Conservation (phyloP, 2,113 vertebrate genomes). For the Neotoma lepida region DNA sequence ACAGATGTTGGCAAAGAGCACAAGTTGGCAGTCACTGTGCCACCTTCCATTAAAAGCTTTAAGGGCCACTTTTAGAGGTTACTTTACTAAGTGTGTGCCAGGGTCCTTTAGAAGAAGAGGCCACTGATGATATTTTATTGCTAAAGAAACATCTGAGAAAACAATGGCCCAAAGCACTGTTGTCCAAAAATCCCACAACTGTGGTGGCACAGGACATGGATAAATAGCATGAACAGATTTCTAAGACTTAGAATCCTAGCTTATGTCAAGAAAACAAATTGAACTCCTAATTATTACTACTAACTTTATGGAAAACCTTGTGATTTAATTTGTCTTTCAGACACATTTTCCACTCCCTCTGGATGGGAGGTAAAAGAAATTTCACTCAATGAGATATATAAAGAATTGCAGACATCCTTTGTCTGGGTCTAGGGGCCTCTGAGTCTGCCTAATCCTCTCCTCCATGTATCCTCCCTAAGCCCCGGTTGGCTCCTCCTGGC, state of each 20-base stretch:
- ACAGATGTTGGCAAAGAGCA: background rate
- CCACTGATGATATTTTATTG: background rate
- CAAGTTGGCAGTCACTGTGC: background rate
- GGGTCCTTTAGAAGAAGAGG: background rate
- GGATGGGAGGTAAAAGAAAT: background rate
- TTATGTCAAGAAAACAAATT: background rate
- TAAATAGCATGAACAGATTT: background rate
- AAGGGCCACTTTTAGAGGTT: background rate
- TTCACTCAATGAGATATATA: background rate
- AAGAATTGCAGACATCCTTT: background rate
- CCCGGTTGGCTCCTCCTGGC: background rate
- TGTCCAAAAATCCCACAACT: slow-evolving; percentile 1
- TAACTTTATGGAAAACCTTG: background rate
- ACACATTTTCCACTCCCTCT: background rate
- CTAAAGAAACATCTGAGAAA: slow-evolving; percentile 12
- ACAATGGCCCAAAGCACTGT: background rate
- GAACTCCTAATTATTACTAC: background rate
- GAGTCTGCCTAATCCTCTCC: background rate
- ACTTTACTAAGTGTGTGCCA: background rate
- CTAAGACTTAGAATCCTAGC: background rate
- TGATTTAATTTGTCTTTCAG: background rate
- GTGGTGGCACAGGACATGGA: background rate
- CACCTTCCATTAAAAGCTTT: background rate
- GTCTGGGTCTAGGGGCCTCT: background rate
- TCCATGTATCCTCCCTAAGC: background rate